A percentile compares a stretch with the other conserved stretches of the same genome.
Conservation (phyloP, 2,888 invertebrate genomes). For the Calliphora vomitoria region DNA sequence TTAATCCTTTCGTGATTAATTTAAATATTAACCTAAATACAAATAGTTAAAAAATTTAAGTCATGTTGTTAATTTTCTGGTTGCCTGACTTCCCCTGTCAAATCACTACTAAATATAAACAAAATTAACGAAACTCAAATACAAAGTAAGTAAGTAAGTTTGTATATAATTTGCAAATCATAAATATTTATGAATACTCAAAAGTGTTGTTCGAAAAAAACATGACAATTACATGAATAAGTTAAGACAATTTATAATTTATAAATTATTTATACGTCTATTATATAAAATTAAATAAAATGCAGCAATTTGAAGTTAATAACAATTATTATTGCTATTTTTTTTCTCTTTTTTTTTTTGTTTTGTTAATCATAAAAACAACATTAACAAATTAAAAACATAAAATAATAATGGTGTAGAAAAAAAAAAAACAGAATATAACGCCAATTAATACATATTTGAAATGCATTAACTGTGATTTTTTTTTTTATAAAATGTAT, state of each 20-base stretch:
- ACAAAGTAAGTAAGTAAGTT: no score
- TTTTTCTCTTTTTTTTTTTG: neutral
- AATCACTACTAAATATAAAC: neutral
- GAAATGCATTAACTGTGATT: constrained; percentile 62
- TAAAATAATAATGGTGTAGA: constrained; percentile 37
- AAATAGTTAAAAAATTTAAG: neutral
- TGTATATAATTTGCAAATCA: constrained; percentile 24
- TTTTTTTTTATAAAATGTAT: constrained; percentile 31
- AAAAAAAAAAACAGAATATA: constrained; percentile 34
- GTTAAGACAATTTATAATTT: constrained; percentile 17
- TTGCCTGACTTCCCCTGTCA: constrained; percentile 1
- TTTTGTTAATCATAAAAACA: constrained; percentile 51
- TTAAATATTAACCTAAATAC: neutral
- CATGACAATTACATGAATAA: constrained; percentile 44
- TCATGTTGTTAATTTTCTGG: constrained; percentile 23
- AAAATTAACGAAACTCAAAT: neutral
- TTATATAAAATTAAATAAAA: constrained; percentile 16
- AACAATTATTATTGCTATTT: constrained; percentile 22
- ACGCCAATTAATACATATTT: constrained; percentile 61
- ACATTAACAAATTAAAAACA: constrained; percentile 62
- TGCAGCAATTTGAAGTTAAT: constrained; percentile 37
- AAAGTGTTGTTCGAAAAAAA: constrained; percentile 17
- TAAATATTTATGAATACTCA: constrained; percentile 38
- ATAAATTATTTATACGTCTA: neutral
- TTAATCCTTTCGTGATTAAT: neutral